Evolutionary conservation across 2,888 invertebrate genomes (phyloP).

Genomic region (Drosophila nr. fundita): DNA sequence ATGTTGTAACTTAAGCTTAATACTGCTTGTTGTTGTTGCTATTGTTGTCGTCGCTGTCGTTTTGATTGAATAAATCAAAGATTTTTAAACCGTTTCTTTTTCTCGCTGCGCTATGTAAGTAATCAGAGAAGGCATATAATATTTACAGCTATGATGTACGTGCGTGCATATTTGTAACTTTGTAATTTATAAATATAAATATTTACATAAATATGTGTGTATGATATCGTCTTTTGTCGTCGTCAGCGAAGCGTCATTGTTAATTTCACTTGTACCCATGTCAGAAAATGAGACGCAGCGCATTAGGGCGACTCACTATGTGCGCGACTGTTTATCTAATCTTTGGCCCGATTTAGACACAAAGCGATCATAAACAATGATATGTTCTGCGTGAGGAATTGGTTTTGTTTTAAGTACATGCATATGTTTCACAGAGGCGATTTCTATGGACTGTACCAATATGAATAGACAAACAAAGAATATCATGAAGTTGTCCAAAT

Average conservation of each 20-base stretch:
- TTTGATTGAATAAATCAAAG: conserved; percentile 69
- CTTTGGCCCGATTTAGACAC: conserved; percentile 25
- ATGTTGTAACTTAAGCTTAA: conserved; percentile 60
- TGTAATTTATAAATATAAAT: background rate
- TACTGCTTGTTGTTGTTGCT: conserved; percentile 2
- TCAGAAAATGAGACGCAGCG: conserved; percentile 29
- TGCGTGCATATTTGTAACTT: background rate
- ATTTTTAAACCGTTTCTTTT: conserved; percentile 40
- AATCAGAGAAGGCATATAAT: conserved; percentile 23
- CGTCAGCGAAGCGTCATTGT: conserved; percentile 47
- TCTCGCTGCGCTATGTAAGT: conserved; percentile 24
- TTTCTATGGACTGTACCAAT: background rate
- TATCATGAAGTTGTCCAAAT: background rate
- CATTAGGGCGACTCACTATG: conserved; percentile 51
- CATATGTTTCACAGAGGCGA: conserved; percentile 2
- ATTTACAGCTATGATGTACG: conserved; percentile 52
- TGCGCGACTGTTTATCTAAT: conserved; percentile 46
- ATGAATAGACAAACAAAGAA: background rate
- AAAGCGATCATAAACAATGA: background rate
- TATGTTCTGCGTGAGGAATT: conserved; percentile 1
- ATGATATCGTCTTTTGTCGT: conserved; percentile 32
- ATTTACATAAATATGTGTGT: conserved; percentile 13
- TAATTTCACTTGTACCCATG: conserved; percentile 64
- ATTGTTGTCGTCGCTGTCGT: conserved; percentile 24
- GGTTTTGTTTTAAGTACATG: conserved; percentile 3